These are phyloP conservation scores for Lissonota sp. DNA, from an alignment of 2,888 invertebrate genomes.

Conservation along the genomic window DNA sequence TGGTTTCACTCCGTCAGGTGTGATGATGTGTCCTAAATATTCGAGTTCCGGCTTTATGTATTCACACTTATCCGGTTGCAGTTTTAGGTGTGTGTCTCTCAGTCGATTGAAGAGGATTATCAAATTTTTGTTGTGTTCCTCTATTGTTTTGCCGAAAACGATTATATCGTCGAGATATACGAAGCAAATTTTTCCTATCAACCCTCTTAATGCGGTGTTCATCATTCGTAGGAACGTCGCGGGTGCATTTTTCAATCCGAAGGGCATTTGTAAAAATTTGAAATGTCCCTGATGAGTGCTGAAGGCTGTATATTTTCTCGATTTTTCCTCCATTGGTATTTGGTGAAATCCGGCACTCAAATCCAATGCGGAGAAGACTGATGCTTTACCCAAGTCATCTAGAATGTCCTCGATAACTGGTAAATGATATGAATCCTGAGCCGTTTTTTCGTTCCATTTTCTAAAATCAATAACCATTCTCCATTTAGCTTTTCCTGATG, in stretches of 20 bases:
- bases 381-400: slow-evolving; percentile 67
- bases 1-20: slow-evolving; percentile 65
- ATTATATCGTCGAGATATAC: slow-evolving; percentile 66
- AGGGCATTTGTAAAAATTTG: slow-evolving; percentile 53
- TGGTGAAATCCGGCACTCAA: slow-evolving; percentile 71
- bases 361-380: slow-evolving; percentile 70
- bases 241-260: slow-evolving; percentile 54
- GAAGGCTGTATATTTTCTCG: slow-evolving; percentile 54
- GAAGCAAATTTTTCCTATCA: slow-evolving; percentile 52
- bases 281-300: slow-evolving; percentile 54
- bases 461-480: slow-evolving; percentile 40
- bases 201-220: slow-evolving; percentile 51
- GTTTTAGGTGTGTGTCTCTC: slow-evolving; percentile 52
- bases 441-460: slow-evolving; percentile 40
- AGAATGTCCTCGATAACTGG: slow-evolving; percentile 62
- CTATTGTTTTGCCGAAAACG: slow-evolving; percentile 53
- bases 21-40: slow-evolving; percentile 67
- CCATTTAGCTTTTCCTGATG: slow-evolving; percentile 42
- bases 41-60: slow-evolving; percentile 62
- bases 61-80: slow-evolving; percentile 65
- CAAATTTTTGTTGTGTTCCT: slow-evolving; percentile 61
- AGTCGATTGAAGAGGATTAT: slow-evolving; percentile 57
- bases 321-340: slow-evolving; percentile 61
- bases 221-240: slow-evolving; percentile 58
- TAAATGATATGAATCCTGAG: slow-evolving; percentile 40